Base-by-base conservation (phyloP, 2,888 invertebrate genomes). In the Caradrina kadenii region DNA sequence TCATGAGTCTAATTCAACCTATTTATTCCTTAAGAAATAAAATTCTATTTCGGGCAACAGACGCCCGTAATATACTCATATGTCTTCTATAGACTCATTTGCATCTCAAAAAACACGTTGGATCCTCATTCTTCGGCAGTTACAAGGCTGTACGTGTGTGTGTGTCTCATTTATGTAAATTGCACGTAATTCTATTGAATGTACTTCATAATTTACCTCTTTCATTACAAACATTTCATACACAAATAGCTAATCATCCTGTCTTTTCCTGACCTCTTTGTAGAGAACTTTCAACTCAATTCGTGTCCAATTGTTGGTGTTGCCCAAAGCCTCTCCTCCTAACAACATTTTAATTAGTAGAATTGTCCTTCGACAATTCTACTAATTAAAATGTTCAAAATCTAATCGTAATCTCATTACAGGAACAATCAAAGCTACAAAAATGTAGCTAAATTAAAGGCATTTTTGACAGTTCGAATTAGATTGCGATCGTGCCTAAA, bases 61-160 rank as follows among this genome's bases (percentile, higher is more conserved):
- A 53, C 22, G 39, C 31, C 39, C 69, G 17, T 69, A 63, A 73
- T 52, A 35, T 35, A 35, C 35, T 6, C 35, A 11, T 59, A 21
- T 53, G 54, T 75, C 53, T 19, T 59, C 50, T 50, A 67, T 67
- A 59, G 39, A 53, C 35, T 73, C 62, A 80, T 80, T 80, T 78
- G 74, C 78, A 81, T 81, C n/a, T 68, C 63, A 77, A 74, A 80
- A 80, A 70, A 73, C 63, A 54, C 55, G 52, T 67, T 62, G 53
- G 63, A 35, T 70, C 69, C 60, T 56, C 31, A 53, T 69, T 67
- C 45, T 62, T 56, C 45, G 53, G 55, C 52, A 55, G 52, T 55
- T 70, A 17, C 73, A 74, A 77, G 73, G 74, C 53, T 74, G 65
- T 72, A 72, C 76, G 72, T 73, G 62, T 76, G 26, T 21, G 26